Evolutionary conservation across 2,888 invertebrate species (phyloP), one percentile per base, ranked within the genome.

Genomic region (Scrobipalpa costella): DNA sequence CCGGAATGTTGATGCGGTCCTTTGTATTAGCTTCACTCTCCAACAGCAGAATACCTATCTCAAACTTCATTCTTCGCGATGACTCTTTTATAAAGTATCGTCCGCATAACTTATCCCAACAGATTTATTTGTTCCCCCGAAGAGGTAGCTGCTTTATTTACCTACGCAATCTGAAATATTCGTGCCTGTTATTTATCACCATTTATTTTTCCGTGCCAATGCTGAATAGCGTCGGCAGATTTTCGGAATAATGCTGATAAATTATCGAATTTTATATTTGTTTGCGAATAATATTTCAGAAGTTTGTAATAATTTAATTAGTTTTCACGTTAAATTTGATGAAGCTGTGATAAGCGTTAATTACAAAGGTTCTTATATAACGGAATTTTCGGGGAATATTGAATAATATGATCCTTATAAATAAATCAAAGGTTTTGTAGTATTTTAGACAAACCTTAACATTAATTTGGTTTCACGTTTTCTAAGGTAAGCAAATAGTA

Each of bases 61-160:
- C 73, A 72, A 80, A 82, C 77, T 78, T 80, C 73, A 74, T 77
- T 75, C 71, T 67, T 68, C 69, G 67, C 71, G 72, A 79, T 77
- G 74, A 77, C 75, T 77, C 73, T 73, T 64, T 72, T 75, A 77
- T 80, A 79, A 79, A 80, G 74, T 76, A 79, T 75, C 69, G 74
- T 73, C 74, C 77, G 74, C 75, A 80, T 82, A 78, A 77, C 76
- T 80, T 83, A 82, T 82, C 79, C 80, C 75, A 68, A 69, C 71
- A 71, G 77, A 79, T 81, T 80, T 82, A 78, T 83, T 73, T 73
- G 72, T 72, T 67, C 63, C 65, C 62, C 44, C 38, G 58, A 52
- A 60, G 55, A 66, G 52, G 21, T 63, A 69, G 68, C 58, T 63
- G 65, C 62, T 65, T 69, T 71, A 71, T 74, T 70, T 70, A 61